These are phyloP conservation scores for Heliothis virescens DNA, from an alignment of 1,140 invertebrate genomes.

Conservation along the genomic window DNA sequence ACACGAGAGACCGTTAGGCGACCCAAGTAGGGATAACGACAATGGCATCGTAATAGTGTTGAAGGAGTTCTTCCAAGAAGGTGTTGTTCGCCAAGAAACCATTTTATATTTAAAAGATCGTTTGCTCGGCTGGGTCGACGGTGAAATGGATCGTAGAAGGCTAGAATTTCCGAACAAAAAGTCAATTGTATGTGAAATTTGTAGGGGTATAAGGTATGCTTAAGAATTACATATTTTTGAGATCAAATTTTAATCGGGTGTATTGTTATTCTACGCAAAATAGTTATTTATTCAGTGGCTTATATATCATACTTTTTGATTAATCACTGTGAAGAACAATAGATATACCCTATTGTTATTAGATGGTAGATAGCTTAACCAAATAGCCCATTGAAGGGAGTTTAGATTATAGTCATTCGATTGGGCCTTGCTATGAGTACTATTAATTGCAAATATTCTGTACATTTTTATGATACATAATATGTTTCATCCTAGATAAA, in stretches of 20 bases:
- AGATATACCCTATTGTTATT: too few relatives aligned
- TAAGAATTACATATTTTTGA: slow-evolving; percentile 43
- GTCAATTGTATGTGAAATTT: slow-evolving; percentile 66
- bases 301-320: too few relatives aligned
- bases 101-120: slow-evolving; percentile 71
- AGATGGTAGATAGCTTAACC: too few relatives aligned
- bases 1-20: slow-evolving; percentile 73
- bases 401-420: too few relatives aligned
- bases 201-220: slow-evolving; percentile 71
- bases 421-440: too few relatives aligned
- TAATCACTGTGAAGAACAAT: too few relatives aligned
- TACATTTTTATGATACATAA: too few relatives aligned
- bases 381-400: too few relatives aligned
- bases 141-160: slow-evolving; percentile 61
- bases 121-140: slow-evolving; percentile 65
- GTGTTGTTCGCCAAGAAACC: slow-evolving; percentile 69
- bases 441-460: too few relatives aligned
- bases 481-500: too few relatives aligned
- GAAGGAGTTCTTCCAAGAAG: slow-evolving; percentile 82
- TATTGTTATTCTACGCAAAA: background rate
- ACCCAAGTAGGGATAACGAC: slow-evolving; percentile 64
- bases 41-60: slow-evolving; percentile 74
- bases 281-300: background rate
- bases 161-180: slow-evolving; percentile 67
- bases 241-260: background rate